Evolutionary conservation across 2,113 vertebrate species (phyloP).

Genomic region (Narcine bancroftii): DNA sequence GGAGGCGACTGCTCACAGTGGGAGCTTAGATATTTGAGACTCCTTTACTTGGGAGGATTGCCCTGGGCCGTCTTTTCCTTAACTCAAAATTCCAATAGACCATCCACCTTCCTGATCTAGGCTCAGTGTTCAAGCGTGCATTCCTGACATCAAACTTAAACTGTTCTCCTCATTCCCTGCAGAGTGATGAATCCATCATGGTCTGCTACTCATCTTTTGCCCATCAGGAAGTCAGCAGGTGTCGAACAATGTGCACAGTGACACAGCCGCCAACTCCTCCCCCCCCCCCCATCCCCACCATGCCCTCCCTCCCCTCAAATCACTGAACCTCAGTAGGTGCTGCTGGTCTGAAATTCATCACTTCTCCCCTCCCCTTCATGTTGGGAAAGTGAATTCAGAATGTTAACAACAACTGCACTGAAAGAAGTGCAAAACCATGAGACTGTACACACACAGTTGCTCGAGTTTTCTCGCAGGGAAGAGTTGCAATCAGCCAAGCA

Average conservation of each 20-base stretch:
- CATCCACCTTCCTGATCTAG: not conserved
- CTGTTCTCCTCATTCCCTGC: not conserved
- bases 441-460: not conserved
- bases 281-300: too few species aligned
- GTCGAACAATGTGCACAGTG: not conserved
- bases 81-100: not conserved
- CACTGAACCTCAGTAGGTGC: not conserved
- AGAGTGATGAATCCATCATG: not conserved
- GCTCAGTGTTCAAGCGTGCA: not conserved
- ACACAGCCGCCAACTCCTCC: not conserved
- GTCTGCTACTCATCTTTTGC: not conserved
- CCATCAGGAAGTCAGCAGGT: not conserved
- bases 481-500: not conserved
- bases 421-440: not conserved
- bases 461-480: not conserved
- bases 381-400: not conserved
- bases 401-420: not conserved
- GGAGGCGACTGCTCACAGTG: too few species aligned
- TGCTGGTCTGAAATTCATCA: not conserved
- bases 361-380: not conserved
- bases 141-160: not conserved
- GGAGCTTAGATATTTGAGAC: too few species aligned
- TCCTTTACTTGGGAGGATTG: not conserved
- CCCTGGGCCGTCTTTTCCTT: not conserved
- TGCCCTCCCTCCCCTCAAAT: not conserved